Evolutionary conservation across 2,113 vertebrate genomes (phyloP), one percentile per base, ranked within the genome.

Genomic region (Aldabrachelys gigantea): DNA sequence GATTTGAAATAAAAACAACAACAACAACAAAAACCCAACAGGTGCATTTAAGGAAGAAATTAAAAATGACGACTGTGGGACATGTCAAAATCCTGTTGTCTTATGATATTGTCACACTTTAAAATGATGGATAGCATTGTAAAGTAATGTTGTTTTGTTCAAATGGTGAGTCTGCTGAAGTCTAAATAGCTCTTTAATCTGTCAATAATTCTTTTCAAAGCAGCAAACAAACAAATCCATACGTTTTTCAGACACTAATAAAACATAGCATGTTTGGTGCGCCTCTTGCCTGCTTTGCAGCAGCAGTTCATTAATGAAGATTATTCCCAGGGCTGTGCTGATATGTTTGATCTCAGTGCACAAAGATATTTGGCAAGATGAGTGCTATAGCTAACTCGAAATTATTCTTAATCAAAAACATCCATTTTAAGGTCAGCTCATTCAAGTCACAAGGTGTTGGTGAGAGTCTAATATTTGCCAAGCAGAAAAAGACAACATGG

Each of bases 301-400:
- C 89, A 80, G 69, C 91, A 91, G 84, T 94, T 97, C 90, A 90
- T 97, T 97, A 98, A 95, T 72, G 91, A 89, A 95, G 83, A 44
- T 35, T 87, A 80, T 87, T 85, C 47, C 56, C 89, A 65, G 52
- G 91, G 92, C 56, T 94, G 69, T 89, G 72, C 59, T 96, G 56
- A 89, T 84, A 19, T 91, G 24, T 97, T 97, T 96, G 94, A 96
- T 87, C 93, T 93, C 47, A 62, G 4, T 65, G 41, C 92, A 62
- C 56, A 94, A 84, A 97, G 94, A 90, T 96, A 94, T 97, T 96
- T 98, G 83, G 95, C 54, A 87, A 88, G 52, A 84, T 80, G 87
- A 47, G n/a, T 96, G 54, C 41, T 93, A 87, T 94, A 93, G 75
- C n/a, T 72, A 79, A 29, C 57, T 50, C 85, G 56, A 41, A 56